Evolutionary conservation across 2,113 vertebrate genomes (phyloP), one percentile per base, ranked within the genome.

Genomic region (Ageneiosus marmoratus): DNA sequence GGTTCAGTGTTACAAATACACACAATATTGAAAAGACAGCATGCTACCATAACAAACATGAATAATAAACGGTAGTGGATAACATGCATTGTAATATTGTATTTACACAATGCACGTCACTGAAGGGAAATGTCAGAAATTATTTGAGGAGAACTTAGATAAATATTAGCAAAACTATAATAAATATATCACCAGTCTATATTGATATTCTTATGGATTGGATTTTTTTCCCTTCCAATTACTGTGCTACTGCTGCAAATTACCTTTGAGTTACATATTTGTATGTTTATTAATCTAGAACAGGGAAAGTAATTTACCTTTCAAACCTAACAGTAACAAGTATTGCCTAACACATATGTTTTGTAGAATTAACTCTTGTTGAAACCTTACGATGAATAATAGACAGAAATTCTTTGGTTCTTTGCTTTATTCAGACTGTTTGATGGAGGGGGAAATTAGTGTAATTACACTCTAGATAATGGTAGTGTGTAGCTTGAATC

Each of bases 1-100:
- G 24, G 27, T 79, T 79, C 41, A 79, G 41, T 79, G 77, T 79
- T 46, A 63, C 56, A 79, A 63, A n/a, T 56, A 62, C 56, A 60
- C 5, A 62, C 15, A 62, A 15, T 58, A n/a, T 60, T 8, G 24
- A 34, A 77, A 27, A 22, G 51, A 76, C 48, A 56, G 37, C 75
- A 77, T 77, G 51, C 34, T 60, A 24, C 15, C 48, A 24, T 77
- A 12, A 51, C 29, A 37, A 56, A 55, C 5, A 58, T 63, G 24
- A 63, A 46, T 18, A 46, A 46, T 63, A 37, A 37, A 44, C 20
- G 77, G 41, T 8, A 79, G 56, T 46, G 58, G 3, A 46, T 60
- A 37, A 58, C 0, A 11, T 46, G 22, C 24, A 70, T 44, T 70
- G 37, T 70, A 24, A 46, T 70, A 70, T 46, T 70, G 37, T 11